Evolutionary conservation across 2,888 invertebrate species (phyloP).

Genomic region (Agrochola circellaris): DNA sequence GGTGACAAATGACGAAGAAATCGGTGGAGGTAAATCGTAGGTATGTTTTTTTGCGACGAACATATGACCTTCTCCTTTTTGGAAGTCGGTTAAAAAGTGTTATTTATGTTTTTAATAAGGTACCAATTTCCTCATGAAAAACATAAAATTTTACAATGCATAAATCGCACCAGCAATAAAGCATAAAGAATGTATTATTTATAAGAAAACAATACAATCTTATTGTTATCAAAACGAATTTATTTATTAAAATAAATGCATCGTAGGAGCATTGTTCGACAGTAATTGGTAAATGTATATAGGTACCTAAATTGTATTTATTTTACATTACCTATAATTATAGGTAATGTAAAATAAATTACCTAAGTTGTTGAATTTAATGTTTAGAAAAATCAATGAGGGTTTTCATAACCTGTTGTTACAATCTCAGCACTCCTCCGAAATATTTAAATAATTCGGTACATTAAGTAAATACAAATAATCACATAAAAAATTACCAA

Average conservation of each 20-base stretch:
- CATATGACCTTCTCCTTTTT: no score
- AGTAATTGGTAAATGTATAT: not conserved
- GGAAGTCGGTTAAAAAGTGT: no score
- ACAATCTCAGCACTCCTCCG: not conserved
- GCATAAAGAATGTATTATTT: not conserved
- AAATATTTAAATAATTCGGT: not conserved
- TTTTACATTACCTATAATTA: no score
- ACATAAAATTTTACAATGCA: no score
- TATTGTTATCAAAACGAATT: not conserved
- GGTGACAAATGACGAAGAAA: no score
- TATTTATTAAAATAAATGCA: constrained; percentile 2
- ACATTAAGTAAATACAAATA: constrained; percentile 8
- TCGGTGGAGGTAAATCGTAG: no score
- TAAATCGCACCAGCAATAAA: constrained; percentile 2
- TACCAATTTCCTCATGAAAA: not conserved
- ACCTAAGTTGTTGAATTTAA: not conserved
- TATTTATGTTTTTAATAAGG: not conserved
- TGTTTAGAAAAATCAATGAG: not conserved
- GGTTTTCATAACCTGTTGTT: not conserved
- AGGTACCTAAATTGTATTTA: not conserved
- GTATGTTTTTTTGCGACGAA: no score
- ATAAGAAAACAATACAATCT: not conserved
- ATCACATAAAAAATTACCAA: not conserved
- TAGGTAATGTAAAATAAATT: no score
- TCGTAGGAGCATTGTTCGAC: not conserved